phyloP scores from a whole-genome alignment of 2,113 vertebrate species.

The Labeo catla region DNA sequence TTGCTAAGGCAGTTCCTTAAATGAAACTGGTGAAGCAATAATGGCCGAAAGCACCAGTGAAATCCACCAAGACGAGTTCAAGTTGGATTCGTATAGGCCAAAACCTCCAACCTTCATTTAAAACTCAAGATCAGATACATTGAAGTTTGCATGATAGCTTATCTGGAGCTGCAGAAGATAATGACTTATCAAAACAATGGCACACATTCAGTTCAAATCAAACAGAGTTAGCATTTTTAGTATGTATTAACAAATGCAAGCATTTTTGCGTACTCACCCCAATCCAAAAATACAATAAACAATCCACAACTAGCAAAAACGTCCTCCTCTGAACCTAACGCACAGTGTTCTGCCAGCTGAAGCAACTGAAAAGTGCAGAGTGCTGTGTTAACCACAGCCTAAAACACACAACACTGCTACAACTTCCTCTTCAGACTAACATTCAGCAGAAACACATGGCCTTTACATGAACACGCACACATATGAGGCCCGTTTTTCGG shows the following conservation, averaged over 20 bases:
- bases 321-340: neutral
- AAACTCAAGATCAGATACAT: neutral
- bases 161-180: neutral
- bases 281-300: neutral
- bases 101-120: neutral
- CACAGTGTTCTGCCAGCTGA: neutral
- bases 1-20: slow-evolving; percentile 31
- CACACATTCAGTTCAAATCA: neutral
- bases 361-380: neutral
- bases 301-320: slow-evolving; percentile 9
- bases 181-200: neutral
- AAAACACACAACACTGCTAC: slow-evolving; percentile 13
- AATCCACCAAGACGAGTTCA: neutral
- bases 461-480: neutral
- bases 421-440: slow-evolving; percentile 18
- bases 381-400: slow-evolving; percentile 14
- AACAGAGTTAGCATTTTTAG: neutral
- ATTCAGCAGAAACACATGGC: neutral
- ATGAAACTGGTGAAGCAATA: neutral
- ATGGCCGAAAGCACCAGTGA: neutral
- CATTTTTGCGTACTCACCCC: neutral
- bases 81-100: neutral
- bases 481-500: neutral
- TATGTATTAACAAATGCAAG: too few relatives aligned
- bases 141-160: neutral